These are phyloP conservation scores for Drosophila athabasca DNA, from an alignment of 1,140 invertebrate genomes.

Conservation along the genomic window DNA sequence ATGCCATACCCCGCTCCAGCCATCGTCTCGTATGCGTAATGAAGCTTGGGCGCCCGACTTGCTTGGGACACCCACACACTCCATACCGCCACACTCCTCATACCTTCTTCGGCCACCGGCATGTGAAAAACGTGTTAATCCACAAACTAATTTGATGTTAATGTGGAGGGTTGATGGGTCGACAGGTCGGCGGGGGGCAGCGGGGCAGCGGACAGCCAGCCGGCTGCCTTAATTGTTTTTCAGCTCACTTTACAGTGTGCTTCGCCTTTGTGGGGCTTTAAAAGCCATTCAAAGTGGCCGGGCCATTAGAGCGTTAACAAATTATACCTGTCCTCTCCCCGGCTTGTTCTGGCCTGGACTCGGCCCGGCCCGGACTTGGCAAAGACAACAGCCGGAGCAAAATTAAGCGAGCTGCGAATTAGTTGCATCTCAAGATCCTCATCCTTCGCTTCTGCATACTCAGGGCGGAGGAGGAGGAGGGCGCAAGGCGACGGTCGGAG, in stretches of 20 bases:
- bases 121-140: conserved; percentile 72
- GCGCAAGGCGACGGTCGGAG: conserved; percentile 16
- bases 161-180: conserved; percentile 49
- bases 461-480: conserved; percentile 29
- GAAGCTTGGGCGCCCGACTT: conserved; percentile 28
- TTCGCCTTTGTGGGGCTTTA: conserved; percentile 63
- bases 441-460: conserved; percentile 33
- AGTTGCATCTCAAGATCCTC: conserved; percentile 46
- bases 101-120: conserved; percentile 15
- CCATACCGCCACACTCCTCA: not conserved
- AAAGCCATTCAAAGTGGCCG: conserved; percentile 48
- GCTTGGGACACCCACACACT: too few species aligned
- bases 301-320: conserved; percentile 60
- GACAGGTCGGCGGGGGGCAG: conserved; percentile 10
- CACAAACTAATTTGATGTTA: conserved; percentile 72
- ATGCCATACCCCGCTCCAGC: not conserved
- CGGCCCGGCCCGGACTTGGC: too few species aligned
- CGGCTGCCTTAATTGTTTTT: conserved; percentile 66
- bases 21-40: conserved; percentile 66
- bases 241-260: conserved; percentile 59
- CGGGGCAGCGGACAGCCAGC: conserved; percentile 16
- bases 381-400: conserved; percentile 42
- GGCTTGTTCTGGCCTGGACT: too few species aligned
- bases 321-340: conserved; percentile 31
- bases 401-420: conserved; percentile 57